These are phyloP conservation scores for Acanthis flammea DNA, from an alignment of 2,797 vertebrate species.

Conservation along the genomic window DNA sequence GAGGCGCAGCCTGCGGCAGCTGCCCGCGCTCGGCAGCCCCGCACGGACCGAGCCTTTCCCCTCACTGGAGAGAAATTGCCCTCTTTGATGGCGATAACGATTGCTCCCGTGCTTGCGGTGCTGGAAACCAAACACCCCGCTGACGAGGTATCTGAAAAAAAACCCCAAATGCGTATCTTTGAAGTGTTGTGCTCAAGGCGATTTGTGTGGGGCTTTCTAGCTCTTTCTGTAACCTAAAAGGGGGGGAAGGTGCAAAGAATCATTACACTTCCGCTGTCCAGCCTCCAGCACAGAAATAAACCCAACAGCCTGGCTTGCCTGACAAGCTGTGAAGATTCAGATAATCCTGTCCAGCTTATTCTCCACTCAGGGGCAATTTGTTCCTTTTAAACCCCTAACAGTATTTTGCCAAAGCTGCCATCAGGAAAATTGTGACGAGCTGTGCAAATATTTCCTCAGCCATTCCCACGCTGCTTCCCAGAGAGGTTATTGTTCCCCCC, in stretches of 20 bases:
- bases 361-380: not conserved
- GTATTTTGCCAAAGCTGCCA: not conserved
- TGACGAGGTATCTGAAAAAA: not conserved
- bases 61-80: rapidly evolving
- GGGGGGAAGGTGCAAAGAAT: not conserved
- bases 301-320: not conserved
- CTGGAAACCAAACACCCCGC: not conserved
- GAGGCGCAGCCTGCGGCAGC: not conserved
- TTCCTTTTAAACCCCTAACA: conserved; percentile 12
- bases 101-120: not conserved
- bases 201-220: not conserved
- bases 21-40: not conserved
- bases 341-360: not conserved
- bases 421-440: not conserved
- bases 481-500: rapidly evolving
- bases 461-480: not conserved
- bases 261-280: not conserved
- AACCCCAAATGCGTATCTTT: rapidly evolving
- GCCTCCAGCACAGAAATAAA: not conserved
- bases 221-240: not conserved
- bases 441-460: not conserved
- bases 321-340: not conserved
- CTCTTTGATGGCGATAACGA: rapidly evolving
- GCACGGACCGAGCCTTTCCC: not conserved
- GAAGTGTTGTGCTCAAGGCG: not conserved